Base-by-base conservation (phyloP, 2,113 vertebrate species). In the Vidua chalybeata region DNA sequence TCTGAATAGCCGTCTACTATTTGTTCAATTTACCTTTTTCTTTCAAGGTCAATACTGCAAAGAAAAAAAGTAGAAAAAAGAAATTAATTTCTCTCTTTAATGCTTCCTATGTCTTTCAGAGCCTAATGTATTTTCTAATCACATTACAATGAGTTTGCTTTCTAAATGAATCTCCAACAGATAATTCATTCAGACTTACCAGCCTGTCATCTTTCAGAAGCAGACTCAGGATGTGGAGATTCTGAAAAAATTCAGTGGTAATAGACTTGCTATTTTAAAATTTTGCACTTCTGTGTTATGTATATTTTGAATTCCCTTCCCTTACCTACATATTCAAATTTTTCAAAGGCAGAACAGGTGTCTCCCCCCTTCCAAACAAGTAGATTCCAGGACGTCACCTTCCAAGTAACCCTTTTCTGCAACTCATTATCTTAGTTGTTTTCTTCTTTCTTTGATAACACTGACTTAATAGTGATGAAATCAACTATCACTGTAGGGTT, bases 81-180 rank as follows among this genome's bases (percentile, higher is more conserved):
- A 15, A 58, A 41, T 28, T 87, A 0, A 2, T 64, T 72, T 64
- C 12, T 84, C 21, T 21, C 56, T 92, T 75, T 89, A 39, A 23
- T 30, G 22, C 3, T 72, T 89, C 15, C 45, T 64, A 8, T 30
- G 15, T 26, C 45, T 95, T 84, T 82, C 23, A 94, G n/a, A 93
- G 4, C 19, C 35, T 59, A 39, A 22, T 55, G 6, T 43, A 56
- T 95, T 94, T 96, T 94, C n/a, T 82, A 75, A 86, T 17, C 24
- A 64, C 35, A 37, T 84, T 89, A 73, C 35, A 92, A 52, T n/a
- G 22, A 75, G 31, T 75, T 84, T 84, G 33, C 56, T 94, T 94
- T 80, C 51, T 59, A 86, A 80, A 77, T 59, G 14, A 90, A 76
- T 80, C 23, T 78, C 79, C 35, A 86, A 22, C 51, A 86, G 43